Conservation (phyloP, 2,113 vertebrate genomes). For the Actenoides lindsayi region DNA sequence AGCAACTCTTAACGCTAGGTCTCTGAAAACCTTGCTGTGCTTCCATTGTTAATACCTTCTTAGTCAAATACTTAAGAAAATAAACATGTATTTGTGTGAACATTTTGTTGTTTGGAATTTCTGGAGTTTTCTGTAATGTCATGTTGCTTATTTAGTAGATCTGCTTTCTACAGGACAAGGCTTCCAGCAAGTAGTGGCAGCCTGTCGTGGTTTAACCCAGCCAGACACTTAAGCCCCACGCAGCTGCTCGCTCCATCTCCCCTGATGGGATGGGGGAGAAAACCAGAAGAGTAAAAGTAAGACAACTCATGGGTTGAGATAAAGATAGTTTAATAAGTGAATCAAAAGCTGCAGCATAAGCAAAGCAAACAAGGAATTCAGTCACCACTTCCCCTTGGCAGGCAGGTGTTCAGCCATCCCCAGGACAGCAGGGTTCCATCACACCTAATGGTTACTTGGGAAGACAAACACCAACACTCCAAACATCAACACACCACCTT, state of each 20-base stretch:
- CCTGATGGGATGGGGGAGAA: background rate
- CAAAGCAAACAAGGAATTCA: background rate
- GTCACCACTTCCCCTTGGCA: background rate
- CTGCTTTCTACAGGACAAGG: background rate
- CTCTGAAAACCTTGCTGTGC: background rate
- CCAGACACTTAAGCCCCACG: background rate
- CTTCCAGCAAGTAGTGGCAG: background rate
- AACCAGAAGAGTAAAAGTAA: background rate
- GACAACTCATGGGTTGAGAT: background rate
- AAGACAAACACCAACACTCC: background rate
- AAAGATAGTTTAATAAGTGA: background rate
- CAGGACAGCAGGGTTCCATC: background rate
- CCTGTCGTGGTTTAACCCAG: background rate
- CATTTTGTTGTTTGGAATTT: background rate
- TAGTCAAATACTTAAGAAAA: background rate
- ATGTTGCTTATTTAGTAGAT: background rate
- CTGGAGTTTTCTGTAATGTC: background rate
- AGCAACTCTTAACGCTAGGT: background rate
- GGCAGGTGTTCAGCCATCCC: background rate
- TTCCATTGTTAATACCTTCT: background rate
- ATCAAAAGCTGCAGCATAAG: background rate
- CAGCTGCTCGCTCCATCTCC: background rate
- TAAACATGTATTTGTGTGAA: background rate
- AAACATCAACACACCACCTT: no score
- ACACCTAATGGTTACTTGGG: fast-evolving